A percentile compares a stretch with the other conserved stretches of the same genome.
Conservation (phyloP, 2,797 vertebrate species). For the Aplochiton taeniatus region DNA sequence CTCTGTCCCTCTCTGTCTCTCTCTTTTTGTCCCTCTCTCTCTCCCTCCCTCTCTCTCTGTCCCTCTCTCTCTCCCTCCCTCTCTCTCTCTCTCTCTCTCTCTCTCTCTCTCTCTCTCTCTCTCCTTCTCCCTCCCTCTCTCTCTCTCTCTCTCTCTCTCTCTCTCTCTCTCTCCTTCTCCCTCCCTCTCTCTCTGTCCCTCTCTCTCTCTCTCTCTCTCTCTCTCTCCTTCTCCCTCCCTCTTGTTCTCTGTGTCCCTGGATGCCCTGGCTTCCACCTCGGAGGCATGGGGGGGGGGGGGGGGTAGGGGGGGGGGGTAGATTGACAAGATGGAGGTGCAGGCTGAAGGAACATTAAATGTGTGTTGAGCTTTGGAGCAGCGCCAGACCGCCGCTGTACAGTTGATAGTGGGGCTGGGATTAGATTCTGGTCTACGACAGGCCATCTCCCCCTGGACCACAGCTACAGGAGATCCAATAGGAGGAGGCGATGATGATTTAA, state of each 20-base stretch:
- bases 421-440: too few relatives aligned
- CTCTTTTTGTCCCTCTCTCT: neutral
- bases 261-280: neutral
- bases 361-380: too few relatives aligned
- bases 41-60: neutral
- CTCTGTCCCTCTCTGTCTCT: neutral
- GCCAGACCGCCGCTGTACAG: too few relatives aligned
- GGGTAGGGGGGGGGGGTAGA: neutral
- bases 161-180: neutral
- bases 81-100: neutral
- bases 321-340: neutral
- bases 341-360: too few relatives aligned
- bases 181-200: too few relatives aligned
- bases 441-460: too few relatives aligned
- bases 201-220: too few relatives aligned
- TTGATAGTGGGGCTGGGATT: too few relatives aligned
- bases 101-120: neutral
- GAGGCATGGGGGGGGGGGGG: neutral
- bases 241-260: too few relatives aligned
- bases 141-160: conserved; percentile 1
- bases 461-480: too few relatives aligned
- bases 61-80: conserved; percentile 6
- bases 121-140: neutral
- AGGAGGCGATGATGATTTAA: too few relatives aligned
- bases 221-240: neutral